Evolutionary conservation across 2,888 invertebrate species (phyloP).

Genomic region (Crepidodera aurea): DNA sequence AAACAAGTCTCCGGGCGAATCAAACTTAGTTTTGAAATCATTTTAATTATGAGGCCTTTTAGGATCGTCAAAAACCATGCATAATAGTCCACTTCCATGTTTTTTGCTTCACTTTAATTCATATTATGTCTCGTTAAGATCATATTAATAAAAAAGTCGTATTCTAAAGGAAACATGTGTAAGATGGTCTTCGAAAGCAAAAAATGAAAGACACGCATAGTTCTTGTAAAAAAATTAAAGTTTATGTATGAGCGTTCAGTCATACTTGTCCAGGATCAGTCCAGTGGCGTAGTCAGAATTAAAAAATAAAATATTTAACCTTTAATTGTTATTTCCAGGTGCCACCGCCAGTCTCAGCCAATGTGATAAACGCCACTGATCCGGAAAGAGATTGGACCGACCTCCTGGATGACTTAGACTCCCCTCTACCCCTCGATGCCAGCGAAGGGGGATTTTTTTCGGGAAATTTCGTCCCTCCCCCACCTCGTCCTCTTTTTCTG

Average conservation of each 20-base stretch:
- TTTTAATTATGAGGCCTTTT: conserved; percentile 4
- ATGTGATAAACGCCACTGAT: conserved; percentile 40
- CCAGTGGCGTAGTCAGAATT: too few species aligned
- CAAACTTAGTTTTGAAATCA: neutral
- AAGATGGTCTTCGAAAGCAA: neutral
- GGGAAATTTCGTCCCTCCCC: conserved; percentile 70
- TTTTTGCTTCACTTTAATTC: conserved; percentile 5
- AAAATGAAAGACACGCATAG: neutral
- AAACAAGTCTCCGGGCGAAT: neutral
- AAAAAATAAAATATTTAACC: too few species aligned
- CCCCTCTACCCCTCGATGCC: conserved; percentile 51
- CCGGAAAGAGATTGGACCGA: conserved; percentile 39
- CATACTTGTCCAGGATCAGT: too few species aligned
- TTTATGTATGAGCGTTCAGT: too few species aligned
- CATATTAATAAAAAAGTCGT: neutral
- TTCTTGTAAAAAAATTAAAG: neutral
- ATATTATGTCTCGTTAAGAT: neutral
- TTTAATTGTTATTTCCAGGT: conserved; percentile 50
- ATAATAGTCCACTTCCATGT: conserved; percentile 8
- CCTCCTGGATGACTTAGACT: conserved; percentile 45
- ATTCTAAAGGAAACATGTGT: neutral
- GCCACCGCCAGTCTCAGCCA: conserved; percentile 42
- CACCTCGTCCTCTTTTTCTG: conserved; percentile 72
- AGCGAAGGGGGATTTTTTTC: conserved; percentile 59
- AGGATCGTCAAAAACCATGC: conserved; percentile 1